Evolutionary conservation across 2,113 vertebrate genomes (phyloP), one percentile per base, ranked within the genome.

Genomic region (Setophaga kirtlandii): DNA sequence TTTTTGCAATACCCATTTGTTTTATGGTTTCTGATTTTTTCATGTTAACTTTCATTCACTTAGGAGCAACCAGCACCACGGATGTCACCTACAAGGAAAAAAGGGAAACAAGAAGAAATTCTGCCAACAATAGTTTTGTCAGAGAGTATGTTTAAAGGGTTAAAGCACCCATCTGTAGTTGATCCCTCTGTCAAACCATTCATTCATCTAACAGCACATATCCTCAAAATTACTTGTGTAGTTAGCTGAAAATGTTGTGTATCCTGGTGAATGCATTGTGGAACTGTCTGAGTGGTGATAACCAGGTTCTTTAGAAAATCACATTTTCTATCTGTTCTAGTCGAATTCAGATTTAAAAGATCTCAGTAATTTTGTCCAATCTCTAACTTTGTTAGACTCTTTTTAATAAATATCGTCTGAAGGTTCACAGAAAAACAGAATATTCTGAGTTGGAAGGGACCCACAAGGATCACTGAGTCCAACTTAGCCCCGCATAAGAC

Each of bases 71-170:
- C 49, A 64, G 12, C 31, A 24, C 22, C 67, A 84, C 74, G 20
- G 16, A 28, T 60, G 37, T 77, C 80, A 35, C 39, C 84, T 83
- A 68, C 93, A 56, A 98, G 91, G 89, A 98, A 96, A 94, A 98
- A 96, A 92, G 6, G 59, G 9, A 96, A 96, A 25, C 27, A 9
- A 42, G 98, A 98, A 73, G 97, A 97, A 27, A 55, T 60, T 9
- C 83, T 80, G 6, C 60, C 74, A 9, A 27, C 52, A 28, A 42
- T 9, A 42, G 16, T 75, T 90, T 84, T 83, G 8, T 68, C 83
- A 39, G 58, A 94, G 71, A 95, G 98, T 97, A 97, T 2, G 93
- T 97, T 39, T 67, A 58, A 73, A 86, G 16, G 42, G 37, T 91
- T 74, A 56, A 93, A 91, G 15, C 5, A 23, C 11, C 53, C 4